Percentiles rank a stretch among this genome's conserved stretches.
phyloP scores from a whole-genome alignment of 2,113 vertebrate species.

The Riparia riparia region DNA sequence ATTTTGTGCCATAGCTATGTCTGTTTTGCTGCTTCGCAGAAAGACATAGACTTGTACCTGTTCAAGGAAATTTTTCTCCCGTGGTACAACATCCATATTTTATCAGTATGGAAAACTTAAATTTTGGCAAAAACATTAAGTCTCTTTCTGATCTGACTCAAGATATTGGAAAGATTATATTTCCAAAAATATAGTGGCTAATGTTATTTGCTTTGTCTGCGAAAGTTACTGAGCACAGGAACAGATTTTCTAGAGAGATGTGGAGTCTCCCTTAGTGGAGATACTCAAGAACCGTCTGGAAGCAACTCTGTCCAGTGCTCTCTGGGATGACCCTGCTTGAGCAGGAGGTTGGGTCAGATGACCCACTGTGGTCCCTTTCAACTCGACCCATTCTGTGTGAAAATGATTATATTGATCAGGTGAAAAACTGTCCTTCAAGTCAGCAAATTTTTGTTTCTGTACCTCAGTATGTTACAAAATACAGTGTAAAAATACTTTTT shows the following conservation, averaged over 20 bases:
- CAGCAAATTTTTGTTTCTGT: neutral
- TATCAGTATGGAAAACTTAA: rapidly evolving
- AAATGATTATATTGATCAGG: neutral
- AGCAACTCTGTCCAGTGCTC: rapidly evolving
- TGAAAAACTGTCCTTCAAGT: neutral
- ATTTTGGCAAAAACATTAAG: neutral
- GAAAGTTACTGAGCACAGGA: neutral
- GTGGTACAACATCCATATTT: neutral
- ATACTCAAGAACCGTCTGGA: too few species aligned
- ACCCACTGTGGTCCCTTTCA: neutral
- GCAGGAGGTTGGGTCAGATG: neutral
- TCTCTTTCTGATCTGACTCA: neutral
- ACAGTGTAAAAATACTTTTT: neutral
- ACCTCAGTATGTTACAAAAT: neutral
- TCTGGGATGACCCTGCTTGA: neutral
- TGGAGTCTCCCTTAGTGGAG: neutral
- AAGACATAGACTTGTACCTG: neutral
- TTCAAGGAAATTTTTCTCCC: neutral
- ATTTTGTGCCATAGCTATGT: neutral
- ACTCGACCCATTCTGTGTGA: neutral
- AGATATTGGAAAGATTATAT: neutral
- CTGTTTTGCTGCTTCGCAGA: neutral
- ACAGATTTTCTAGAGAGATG: neutral
- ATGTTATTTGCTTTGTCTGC: neutral
- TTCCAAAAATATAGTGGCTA: neutral